Base-by-base conservation (phyloP, 2,797 vertebrate species). In the Manis crassicaudata region DNA sequence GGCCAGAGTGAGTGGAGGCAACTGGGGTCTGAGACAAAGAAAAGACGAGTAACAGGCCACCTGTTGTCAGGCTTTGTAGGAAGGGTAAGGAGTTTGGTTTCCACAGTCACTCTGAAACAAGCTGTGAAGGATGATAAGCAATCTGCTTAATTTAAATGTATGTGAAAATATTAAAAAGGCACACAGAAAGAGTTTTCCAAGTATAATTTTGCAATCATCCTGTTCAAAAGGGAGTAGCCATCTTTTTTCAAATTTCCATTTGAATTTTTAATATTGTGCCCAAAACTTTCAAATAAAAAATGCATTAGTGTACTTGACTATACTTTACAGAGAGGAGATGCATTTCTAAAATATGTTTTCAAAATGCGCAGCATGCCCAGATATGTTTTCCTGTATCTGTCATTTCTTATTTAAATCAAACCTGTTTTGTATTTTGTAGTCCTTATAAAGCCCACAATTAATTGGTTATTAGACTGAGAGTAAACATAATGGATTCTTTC, bases 211-310 rank as follows among this genome's bases (percentile, higher is more conserved):
- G 3, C 8, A 56, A 65, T 76, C 16, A 54, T 63, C 3, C 0
- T 84, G 4, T 35, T 93, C 6, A 73, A 90, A 94, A 68, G 21
- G 1, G 4, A 72, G 7, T 50, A 62, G 21, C 3, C 8, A 37
- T 50, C 8, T 18, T 54, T 90, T 56, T 60, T 67, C 5, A 79
- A 77, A 90, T 37, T 65, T 3, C 0, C 5, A 37, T n/a, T 52
- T 94, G 21, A 83, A 62, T 81, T 85, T 76, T 94, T 54, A 94
- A 72, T 84, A 52, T 58, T 77, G 12, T 37, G 46, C 25, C 23
- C 9, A 29, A 73, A 88, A 40, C 13, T 40, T 85, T 29, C n/a
- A 63, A 93, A 40, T 73, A 37, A 77, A 88, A 77, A 60, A n/a
- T 7, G 5, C 14, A 73, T 77, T 27, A 29, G 3, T 68, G 1